Evolutionary conservation across 92 coral and sea anemone species (phyloP).

Genomic region (Virgularia gustaviana): DNA sequence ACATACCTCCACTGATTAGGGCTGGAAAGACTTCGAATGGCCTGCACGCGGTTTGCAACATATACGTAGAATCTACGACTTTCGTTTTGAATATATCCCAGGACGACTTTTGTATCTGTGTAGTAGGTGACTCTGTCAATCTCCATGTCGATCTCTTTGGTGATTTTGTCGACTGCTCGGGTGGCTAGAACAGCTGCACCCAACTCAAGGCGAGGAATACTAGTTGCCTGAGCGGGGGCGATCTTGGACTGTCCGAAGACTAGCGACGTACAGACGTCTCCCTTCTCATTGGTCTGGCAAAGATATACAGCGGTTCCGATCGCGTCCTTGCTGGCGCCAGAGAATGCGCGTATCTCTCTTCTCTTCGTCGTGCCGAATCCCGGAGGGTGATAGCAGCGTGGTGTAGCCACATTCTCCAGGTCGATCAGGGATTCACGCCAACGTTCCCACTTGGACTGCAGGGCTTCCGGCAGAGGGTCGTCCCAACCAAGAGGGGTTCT

Average conservation of each 20-base stretch:
- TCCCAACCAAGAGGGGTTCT: conserved; percentile 53
- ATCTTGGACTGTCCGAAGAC: conserved; percentile 45
- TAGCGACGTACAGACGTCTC: conserved; percentile 22
- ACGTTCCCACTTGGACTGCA: conserved; percentile 39
- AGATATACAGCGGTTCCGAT: conserved; percentile 46
- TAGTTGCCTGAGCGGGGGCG: conserved; percentile 42
- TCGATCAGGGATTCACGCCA: conserved; percentile 28
- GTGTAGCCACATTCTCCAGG: conserved; percentile 34
- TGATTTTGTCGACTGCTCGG: conserved; percentile 26
- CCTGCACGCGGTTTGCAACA: conserved; percentile 49
- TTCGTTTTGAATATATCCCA: conserved; percentile 54
- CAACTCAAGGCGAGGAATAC: conserved; percentile 50
- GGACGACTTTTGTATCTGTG: conserved; percentile 53
- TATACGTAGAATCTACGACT: conserved; percentile 46
- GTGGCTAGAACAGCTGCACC: conserved; percentile 41
- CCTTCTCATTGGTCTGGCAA: conserved; percentile 11
- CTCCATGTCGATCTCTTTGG: conserved; percentile 27
- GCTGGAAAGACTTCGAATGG: conserved; percentile 27
- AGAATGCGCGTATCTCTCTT: conserved; percentile 44
- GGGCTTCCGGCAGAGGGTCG: conserved; percentile 52
- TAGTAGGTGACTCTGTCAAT: conserved; percentile 17
- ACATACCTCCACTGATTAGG: conserved; percentile 51
- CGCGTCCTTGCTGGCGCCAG: conserved; percentile 52
- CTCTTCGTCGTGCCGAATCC: conserved; percentile 6
- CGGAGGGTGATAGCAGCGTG: conserved; percentile 38